Evolutionary conservation across 1,140 invertebrate genomes (phyloP).

Genomic region (Danaus plexippus): DNA sequence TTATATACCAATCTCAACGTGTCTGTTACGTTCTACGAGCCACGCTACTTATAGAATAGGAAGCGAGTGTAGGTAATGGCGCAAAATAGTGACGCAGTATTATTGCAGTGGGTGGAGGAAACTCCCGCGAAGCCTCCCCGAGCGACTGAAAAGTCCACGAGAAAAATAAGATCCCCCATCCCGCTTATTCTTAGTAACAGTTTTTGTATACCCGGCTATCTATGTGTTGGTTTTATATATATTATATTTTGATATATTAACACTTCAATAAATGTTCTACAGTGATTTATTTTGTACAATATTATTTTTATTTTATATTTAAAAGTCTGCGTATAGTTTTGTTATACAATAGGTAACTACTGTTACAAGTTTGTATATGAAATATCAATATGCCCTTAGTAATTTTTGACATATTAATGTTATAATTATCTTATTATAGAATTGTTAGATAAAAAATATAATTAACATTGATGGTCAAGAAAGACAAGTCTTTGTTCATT

Average conservation of each 20-base stretch:
- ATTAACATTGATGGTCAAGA: too few species aligned
- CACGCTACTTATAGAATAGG: conserved; percentile 67
- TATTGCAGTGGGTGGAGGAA: conserved; percentile 65
- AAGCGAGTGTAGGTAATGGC: conserved; percentile 71
- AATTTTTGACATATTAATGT: too few species aligned
- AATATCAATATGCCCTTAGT: too few species aligned
- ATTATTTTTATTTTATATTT: too few species aligned
- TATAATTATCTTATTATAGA: too few species aligned
- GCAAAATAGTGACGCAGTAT: conserved; percentile 73
- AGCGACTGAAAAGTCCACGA: conserved; percentile 68
- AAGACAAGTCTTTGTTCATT: too few species aligned
- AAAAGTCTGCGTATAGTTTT: too few species aligned
- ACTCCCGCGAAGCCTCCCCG: conserved; percentile 29
- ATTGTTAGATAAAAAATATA: too few species aligned
- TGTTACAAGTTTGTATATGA: too few species aligned
- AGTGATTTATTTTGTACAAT: too few species aligned
- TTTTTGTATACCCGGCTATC: conserved; percentile 62
- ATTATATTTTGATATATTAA: conserved; percentile 13
- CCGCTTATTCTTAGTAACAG: conserved; percentile 66
- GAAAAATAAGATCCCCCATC: conserved; percentile 70
- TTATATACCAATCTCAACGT: not conserved
- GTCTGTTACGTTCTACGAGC: conserved; percentile 29
- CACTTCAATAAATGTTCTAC: too few species aligned
- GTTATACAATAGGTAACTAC: too few species aligned
- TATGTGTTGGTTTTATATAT: conserved; percentile 40